Evolutionary conservation across 2,113 vertebrate genomes (phyloP).

Genomic region (Phalacrocorax pelagicus): DNA sequence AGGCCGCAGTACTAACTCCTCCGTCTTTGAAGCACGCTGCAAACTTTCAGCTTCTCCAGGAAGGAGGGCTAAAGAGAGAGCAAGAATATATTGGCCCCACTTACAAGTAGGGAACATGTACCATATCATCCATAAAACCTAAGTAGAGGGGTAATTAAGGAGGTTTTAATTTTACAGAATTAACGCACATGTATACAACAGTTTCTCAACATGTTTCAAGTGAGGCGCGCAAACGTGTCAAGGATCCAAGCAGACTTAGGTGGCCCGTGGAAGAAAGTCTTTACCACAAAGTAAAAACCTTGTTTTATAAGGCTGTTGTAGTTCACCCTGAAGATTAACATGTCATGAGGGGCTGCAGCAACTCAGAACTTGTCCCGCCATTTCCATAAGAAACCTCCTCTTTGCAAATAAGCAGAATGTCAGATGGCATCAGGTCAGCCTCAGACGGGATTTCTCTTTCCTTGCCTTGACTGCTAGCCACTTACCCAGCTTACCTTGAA

Average conservation of each 20-base stretch:
- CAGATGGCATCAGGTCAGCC: constrained; percentile 48
- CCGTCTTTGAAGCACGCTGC: background rate
- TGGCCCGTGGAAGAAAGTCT: background rate
- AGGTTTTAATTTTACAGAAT: background rate
- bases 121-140: background rate
- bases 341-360: background rate
- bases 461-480: constrained; percentile 46
- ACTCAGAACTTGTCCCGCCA: accelerated
- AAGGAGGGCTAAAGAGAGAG: background rate
- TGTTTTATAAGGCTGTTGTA: background rate
- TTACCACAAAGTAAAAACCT: background rate
- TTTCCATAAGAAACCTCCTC: background rate
- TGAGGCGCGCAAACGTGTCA: background rate
- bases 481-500: constrained; percentile 66
- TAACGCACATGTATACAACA: background rate
- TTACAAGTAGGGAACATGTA: background rate
- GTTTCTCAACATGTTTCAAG: background rate
- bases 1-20: background rate
- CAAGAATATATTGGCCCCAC: background rate
- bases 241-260: background rate
- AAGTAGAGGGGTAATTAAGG: background rate
- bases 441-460: constrained; percentile 53
- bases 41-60: background rate
- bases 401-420: constrained; percentile 19
- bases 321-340: background rate